phyloP scores from a whole-genome alignment of 2,113 vertebrate species.

The Saccopteryx bilineata region DNA sequence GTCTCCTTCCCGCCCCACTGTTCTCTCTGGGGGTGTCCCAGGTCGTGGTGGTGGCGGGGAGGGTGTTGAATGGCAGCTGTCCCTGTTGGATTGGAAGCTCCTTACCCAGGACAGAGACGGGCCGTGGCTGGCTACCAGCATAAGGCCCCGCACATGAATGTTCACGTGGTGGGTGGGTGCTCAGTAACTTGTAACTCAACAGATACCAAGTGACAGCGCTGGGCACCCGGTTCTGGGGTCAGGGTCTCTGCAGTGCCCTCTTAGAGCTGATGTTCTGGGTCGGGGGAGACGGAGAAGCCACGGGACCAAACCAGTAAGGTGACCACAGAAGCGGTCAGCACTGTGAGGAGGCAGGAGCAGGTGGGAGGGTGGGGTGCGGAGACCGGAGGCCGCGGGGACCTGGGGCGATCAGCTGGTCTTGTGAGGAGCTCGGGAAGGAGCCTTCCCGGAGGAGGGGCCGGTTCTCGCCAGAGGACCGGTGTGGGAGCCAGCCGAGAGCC shows the following conservation, averaged over 20 bases:
- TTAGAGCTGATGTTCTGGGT: background rate
- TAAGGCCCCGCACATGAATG: accelerated
- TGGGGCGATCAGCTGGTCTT: background rate
- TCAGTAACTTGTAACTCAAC: background rate
- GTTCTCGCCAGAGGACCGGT: background rate
- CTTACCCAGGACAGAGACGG: background rate
- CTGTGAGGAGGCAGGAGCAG: background rate
- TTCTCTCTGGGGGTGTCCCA: background rate
- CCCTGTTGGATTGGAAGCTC: background rate
- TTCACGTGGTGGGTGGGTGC: accelerated
- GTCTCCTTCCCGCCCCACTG: accelerated
- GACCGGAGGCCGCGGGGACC: background rate
- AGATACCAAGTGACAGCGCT: accelerated
- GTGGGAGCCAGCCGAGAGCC: background rate
- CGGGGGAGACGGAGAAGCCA: background rate
- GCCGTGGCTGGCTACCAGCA: background rate
- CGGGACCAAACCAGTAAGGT: background rate
- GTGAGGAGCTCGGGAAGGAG: background rate
- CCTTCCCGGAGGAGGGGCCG: background rate
- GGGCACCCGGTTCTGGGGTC: background rate
- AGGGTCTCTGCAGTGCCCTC: background rate
- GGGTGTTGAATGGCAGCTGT: background rate
- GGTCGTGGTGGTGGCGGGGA: background rate
- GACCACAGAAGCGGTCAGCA: accelerated
- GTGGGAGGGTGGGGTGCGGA: too few species aligned